phyloP scores from a whole-genome alignment of 2,113 vertebrate species.

The Campylomormyrus numenius region DNA sequence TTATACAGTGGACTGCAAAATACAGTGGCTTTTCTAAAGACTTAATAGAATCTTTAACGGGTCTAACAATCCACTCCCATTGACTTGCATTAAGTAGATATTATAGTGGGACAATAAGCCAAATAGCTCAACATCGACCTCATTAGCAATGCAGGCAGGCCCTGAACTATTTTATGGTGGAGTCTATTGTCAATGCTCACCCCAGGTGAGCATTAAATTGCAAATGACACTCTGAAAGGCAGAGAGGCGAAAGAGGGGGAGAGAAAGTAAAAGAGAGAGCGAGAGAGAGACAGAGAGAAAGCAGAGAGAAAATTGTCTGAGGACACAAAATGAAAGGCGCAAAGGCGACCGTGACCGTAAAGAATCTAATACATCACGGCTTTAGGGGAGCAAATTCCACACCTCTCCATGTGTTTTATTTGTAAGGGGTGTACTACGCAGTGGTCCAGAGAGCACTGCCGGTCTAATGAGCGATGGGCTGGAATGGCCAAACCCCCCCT shows the following conservation, averaged over 20 bases:
- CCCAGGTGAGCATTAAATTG: conserved; percentile 99
- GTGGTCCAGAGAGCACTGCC: conserved; percentile 42
- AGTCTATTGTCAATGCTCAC: conserved; percentile 83
- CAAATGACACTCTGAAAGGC: conserved; percentile 94
- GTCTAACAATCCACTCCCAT: conserved; percentile 87
- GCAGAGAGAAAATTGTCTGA: conserved; percentile 83
- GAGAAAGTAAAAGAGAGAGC: conserved; percentile 50
- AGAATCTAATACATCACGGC: conserved; percentile 86
- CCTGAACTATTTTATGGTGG: conserved; percentile 78
- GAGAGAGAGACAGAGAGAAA: conserved; percentile 39
- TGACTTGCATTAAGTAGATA: conserved; percentile 99
- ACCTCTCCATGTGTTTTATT: conserved; percentile 70
- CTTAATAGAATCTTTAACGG: conserved; percentile 98
- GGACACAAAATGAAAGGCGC: conserved; percentile 81
- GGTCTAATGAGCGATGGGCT: conserved; percentile 69
- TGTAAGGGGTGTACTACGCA: conserved; percentile 65
- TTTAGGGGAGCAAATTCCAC: conserved; percentile 73
- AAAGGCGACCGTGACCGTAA: conserved; percentile 79
- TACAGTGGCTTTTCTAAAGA: conserved; percentile 84
- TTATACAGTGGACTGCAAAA: conserved; percentile 73
- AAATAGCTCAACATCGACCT: conserved; percentile 96
- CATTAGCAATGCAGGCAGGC: conserved; percentile 83
- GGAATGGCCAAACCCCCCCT: conserved; percentile 52
- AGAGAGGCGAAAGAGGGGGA: conserved; percentile 51
- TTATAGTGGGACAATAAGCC: conserved; percentile 92